Conservation (phyloP, 2,888 invertebrate species). For the Scaptomyza polygonia region DNA sequence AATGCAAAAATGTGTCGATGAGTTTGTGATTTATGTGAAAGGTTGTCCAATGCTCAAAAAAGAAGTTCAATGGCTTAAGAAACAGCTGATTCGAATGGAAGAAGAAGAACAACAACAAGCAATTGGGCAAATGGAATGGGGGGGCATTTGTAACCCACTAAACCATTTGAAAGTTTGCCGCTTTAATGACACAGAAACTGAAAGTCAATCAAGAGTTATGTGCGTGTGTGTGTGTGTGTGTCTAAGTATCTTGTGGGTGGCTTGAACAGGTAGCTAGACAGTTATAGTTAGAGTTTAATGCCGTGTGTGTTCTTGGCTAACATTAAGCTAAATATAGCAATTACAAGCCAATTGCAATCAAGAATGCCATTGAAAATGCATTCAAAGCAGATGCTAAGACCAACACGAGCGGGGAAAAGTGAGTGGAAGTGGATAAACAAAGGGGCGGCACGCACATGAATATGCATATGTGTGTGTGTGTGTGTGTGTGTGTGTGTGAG, state of each 20-base stretch:
- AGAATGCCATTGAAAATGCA: constrained; percentile 78
- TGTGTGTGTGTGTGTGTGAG: constrained; percentile 19
- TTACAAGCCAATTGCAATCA: constrained; percentile 75
- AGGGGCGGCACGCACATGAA: constrained; percentile 52
- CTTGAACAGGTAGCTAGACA: constrained; percentile 23
- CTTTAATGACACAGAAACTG: constrained; percentile 78
- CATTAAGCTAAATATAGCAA: constrained; percentile 77
- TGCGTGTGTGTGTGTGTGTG: constrained; percentile 29
- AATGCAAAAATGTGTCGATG: constrained; percentile 67
- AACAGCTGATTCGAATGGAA: constrained; percentile 6
- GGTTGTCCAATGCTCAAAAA: background rate
- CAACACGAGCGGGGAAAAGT: background rate
- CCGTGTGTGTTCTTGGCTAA: constrained; percentile 60
- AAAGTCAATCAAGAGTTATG: constrained; percentile 65
- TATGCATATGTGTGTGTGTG: constrained; percentile 30
- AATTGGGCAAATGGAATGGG: background rate
- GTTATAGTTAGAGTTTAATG: constrained; percentile 44
- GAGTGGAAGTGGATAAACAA: constrained; percentile 40
- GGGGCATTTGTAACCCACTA: constrained; percentile 60
- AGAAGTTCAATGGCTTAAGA: constrained; percentile 1
- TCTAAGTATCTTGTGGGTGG: constrained; percentile 15
- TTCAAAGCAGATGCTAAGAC: constrained; percentile 45
- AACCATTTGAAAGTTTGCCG: constrained; percentile 56
- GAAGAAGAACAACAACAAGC: background rate
- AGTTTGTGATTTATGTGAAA: constrained; percentile 60